Base-by-base conservation (phyloP, 2,113 vertebrate species). In the Xiphophorus maculatus region DNA sequence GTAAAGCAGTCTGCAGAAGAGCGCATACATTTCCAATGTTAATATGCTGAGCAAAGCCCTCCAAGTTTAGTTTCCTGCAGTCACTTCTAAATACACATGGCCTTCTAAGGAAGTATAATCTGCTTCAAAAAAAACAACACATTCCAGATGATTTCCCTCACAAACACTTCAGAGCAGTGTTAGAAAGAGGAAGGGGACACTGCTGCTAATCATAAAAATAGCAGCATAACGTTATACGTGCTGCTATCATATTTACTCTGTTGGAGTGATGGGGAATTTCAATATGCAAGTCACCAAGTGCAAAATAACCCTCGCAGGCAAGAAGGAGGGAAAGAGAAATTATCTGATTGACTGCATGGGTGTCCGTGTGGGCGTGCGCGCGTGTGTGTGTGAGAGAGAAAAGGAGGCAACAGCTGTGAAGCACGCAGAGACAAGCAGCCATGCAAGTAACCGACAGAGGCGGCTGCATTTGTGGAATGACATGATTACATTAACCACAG, bases 201-300 rank as follows among this genome's bases (percentile, higher is more conserved):
- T 72, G 58, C 28, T 87, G 70, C 68, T 72, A 62, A 71, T 71
- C 17, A 33, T 67, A 71, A 75, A 81, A 25, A 81, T 64, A 65
- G 58, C 65, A 76, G 73, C 75, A 73, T 71, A 12, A 44, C 81
- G 66, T 71, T 69, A 73, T 74, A 79, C 33, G 73, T 70, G 33
- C 27, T 27, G 30, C 80, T 76, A 72, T 85, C 84, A 89, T 90
- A 88, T 91, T 88, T 88, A 80, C 80, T 82, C 67, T 84, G 79
- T 12, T 11, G 71, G 76, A 48, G 79, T 73, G n/a, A 12, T 6
- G 44, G 17, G 84, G 33, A 11, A 5, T 69, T 67, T 83, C 77
- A 65, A 84, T 61, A 71, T 84, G 82, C 80, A 88, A 80, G 84
- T 84, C 73, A 84, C n/a, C 70, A 71, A 87, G 85, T 87, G 77